A percentile compares a stretch with the other conserved stretches of the same genome.
Evolutionary conservation across 2,797 vertebrate species (phyloP).

Genomic region (Muscicapa striata): DNA sequence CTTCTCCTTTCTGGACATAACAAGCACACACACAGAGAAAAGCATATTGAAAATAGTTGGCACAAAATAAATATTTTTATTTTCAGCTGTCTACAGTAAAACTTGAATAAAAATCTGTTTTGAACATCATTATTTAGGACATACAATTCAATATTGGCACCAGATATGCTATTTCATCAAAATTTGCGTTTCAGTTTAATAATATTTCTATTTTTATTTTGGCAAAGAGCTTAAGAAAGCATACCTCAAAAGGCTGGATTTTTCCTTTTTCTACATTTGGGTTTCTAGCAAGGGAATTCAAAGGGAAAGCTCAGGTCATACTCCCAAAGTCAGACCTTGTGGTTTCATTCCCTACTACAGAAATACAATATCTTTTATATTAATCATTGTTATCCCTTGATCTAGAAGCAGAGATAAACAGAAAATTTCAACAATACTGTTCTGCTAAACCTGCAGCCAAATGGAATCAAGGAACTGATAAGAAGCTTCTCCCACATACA

Average conservation of each 20-base stretch:
- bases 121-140: no score
- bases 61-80: not conserved
- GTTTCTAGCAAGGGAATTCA: not conserved
- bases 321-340: not conserved
- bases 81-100: not conserved
- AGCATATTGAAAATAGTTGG: not conserved
- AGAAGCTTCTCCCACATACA: not conserved
- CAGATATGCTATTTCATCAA: conserved; percentile 31
- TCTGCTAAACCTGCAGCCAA: not conserved
- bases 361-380: not conserved
- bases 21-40: not conserved
- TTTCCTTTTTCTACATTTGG: not conserved
- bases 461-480: not conserved
- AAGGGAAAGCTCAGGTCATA: not conserved
- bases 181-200: not conserved
- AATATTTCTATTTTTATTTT: not conserved
- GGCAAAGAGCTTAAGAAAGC: not conserved
- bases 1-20: not conserved
- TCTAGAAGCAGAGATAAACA: not conserved
- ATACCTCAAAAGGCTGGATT: not conserved
- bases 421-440: not conserved
- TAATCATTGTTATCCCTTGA: not conserved
- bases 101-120: not conserved
- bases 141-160: not conserved
- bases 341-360: not conserved